These are phyloP conservation scores for Agriopis aurantiaria DNA, from an alignment of 2,888 invertebrate species.

Conservation along the genomic window DNA sequence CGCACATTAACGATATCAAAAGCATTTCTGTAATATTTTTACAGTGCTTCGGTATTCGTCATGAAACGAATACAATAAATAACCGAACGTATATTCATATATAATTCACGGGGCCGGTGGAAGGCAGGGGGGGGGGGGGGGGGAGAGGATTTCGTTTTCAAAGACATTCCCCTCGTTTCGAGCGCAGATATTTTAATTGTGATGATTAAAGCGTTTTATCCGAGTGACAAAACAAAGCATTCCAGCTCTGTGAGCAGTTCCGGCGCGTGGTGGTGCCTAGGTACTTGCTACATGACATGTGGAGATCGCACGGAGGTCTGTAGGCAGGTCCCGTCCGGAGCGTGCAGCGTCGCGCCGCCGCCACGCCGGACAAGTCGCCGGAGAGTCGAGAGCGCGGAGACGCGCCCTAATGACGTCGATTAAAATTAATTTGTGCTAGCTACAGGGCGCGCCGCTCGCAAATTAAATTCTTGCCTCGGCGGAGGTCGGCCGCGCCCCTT, in stretches of 20 bases:
- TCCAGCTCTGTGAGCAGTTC: slow-evolving; percentile 53
- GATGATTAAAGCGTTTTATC: slow-evolving; percentile 71
- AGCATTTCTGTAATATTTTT: slow-evolving; percentile 53
- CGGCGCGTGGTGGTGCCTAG: not conserved
- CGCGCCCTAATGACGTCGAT: slow-evolving; percentile 77
- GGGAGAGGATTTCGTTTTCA: slow-evolving; percentile 63
- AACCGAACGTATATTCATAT: slow-evolving; percentile 42
- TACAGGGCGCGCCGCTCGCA: slow-evolving; percentile 55
- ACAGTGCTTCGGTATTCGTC: slow-evolving; percentile 43
- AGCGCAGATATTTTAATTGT: slow-evolving; percentile 73
- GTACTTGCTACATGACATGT: not conserved
- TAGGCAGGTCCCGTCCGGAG: not conserved
- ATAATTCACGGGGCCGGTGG: not conserved
- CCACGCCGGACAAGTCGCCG: not conserved
- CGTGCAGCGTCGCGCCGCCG: not conserved
- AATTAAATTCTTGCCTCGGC: slow-evolving; percentile 76
- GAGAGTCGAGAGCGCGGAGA: slow-evolving; percentile 50
- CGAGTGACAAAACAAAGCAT: slow-evolving; percentile 68
- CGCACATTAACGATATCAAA: slow-evolving; percentile 52
- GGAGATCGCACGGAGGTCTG: not conserved
- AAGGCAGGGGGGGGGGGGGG: slow-evolving; percentile 24
- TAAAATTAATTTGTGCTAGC: slow-evolving; percentile 80
- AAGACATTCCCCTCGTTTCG: slow-evolving; percentile 67
- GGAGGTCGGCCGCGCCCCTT: slow-evolving; percentile 38
- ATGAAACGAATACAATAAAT: slow-evolving; percentile 59